phyloP scores from a whole-genome alignment of 2,888 invertebrate species.

The Macrophya annulata region DNA sequence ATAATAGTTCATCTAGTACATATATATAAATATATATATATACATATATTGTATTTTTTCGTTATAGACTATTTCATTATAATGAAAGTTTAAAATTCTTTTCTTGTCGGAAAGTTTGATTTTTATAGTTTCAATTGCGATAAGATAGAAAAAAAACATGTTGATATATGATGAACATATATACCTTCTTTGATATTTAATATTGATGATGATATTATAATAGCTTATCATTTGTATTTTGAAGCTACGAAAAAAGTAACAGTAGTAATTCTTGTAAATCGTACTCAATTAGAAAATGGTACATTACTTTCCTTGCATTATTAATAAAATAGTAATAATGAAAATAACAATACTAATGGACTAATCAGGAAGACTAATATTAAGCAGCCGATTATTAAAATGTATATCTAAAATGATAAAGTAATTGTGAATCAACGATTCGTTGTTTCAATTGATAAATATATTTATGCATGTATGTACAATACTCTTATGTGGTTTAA shows the following conservation, averaged over 20 bases:
- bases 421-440: background rate
- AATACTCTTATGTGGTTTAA: background rate
- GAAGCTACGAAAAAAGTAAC: background rate
- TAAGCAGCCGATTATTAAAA: conserved; percentile 2
- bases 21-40: background rate
- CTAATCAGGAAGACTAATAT: conserved; percentile 32
- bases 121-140: background rate
- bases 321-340: background rate
- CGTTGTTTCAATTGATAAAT: background rate
- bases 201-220: conserved; percentile 25
- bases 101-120: background rate
- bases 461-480: conserved; percentile 13
- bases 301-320: conserved; percentile 7
- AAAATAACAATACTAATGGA: background rate
- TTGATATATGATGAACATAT: background rate
- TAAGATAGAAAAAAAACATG: background rate
- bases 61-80: background rate
- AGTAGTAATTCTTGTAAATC: background rate
- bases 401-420: conserved; percentile 1
- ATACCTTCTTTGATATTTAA: background rate
- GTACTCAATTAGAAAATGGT: background rate
- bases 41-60: background rate
- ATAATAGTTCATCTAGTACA: background rate
- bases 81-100: background rate
- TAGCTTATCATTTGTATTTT: background rate